Conservation (phyloP, 1,140 invertebrate species). For the Whitmania pigra region DNA sequence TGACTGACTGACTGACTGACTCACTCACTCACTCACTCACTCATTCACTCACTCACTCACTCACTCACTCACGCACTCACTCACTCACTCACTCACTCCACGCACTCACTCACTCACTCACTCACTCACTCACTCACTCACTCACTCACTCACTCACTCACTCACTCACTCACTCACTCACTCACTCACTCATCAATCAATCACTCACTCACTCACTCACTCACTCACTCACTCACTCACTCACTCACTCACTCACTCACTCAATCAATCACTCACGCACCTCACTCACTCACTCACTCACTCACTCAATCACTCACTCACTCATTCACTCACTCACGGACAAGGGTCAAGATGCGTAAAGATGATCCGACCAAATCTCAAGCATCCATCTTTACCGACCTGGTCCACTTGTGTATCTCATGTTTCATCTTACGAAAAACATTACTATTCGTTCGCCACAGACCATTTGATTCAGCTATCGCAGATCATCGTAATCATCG, state of each 20-base stretch:
- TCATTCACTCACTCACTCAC: slow-evolving; percentile 21
- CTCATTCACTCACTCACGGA: slow-evolving; percentile 21
- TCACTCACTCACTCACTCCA: slow-evolving; percentile 17
- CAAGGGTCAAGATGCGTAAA: neutral
- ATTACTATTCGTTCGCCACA: no score
- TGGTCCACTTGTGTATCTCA: no score
- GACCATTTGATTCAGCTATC: no score
- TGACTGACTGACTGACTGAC: neutral
- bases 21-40: slow-evolving; percentile 23
- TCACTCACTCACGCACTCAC: slow-evolving; percentile 10
- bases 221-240: slow-evolving; percentile 25
- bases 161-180: no score
- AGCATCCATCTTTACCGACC: neutral
- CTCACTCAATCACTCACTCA: no score
- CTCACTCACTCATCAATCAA: slow-evolving; percentile 24
- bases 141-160: neutral
- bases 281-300: no score
- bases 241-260: slow-evolving; percentile 25
- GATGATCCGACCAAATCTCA: no score
- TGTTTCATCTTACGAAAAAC: no score
- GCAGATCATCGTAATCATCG: no score
- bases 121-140: neutral
- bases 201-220: slow-evolving; percentile 26
- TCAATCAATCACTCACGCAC: no score
- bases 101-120: slow-evolving; percentile 19